Evolutionary conservation across 2,797 vertebrate genomes (phyloP).

Genomic region (Sebastes minor): DNA sequence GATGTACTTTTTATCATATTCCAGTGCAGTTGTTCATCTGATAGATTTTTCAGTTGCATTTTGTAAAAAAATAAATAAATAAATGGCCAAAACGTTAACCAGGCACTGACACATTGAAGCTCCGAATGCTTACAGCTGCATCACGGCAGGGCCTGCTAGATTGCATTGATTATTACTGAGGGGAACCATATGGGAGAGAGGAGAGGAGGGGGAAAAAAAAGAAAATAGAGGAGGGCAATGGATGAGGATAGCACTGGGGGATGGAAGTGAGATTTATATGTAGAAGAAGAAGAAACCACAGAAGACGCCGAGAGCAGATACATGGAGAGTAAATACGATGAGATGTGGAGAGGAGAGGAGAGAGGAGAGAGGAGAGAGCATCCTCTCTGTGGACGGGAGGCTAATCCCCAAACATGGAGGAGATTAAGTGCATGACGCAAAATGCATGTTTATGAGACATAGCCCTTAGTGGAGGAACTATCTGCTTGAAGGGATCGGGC

Average conservation of each 20-base stretch:
- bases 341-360: not conserved
- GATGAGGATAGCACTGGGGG: slow-evolving; percentile 1
- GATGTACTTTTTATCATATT: not conserved
- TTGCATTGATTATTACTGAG: slow-evolving; percentile 40
- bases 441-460: slow-evolving; percentile 51
- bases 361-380: slow-evolving; percentile 5
- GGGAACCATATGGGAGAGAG: slow-evolving; percentile 7
- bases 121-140: slow-evolving; percentile 29
- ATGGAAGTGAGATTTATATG: slow-evolving; percentile 28
- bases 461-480: slow-evolving; percentile 31
- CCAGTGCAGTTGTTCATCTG: not conserved
- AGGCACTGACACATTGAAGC: not conserved
- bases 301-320: not conserved
- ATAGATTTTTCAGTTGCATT: not conserved
- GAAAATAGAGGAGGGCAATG: not conserved
- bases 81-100: not conserved
- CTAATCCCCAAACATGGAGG: slow-evolving; percentile 61
- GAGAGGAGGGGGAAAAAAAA: not conserved
- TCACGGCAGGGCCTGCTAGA: slow-evolving; percentile 1
- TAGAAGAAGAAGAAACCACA: not conserved
- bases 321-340: not conserved
- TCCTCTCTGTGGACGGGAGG: slow-evolving; percentile 31
- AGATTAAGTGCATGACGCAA: slow-evolving; percentile 65
- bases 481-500: slow-evolving; percentile 48
- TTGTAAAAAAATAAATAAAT: not conserved